Conservation (phyloP, 2,797 vertebrate species). For the Selene dorsalis region DNA sequence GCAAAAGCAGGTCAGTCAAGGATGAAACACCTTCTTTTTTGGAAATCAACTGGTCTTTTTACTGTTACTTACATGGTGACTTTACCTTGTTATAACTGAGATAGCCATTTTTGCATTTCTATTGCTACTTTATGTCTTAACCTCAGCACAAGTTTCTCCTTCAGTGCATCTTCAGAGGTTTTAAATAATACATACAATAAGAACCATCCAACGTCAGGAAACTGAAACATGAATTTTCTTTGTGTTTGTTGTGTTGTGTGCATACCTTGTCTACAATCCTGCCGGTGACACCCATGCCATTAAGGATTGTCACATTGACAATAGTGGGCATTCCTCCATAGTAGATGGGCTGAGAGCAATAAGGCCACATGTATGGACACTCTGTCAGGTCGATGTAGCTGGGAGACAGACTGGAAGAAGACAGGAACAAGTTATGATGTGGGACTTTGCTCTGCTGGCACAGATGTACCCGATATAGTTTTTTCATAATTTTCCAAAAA, state of each 20-base stretch:
- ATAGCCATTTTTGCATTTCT: too few species aligned
- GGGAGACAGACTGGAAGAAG: conserved; percentile 90
- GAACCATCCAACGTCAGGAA: neutral
- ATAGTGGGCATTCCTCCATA: conserved; percentile 99
- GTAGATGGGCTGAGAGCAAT: conserved; percentile 99
- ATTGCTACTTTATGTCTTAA: too few species aligned
- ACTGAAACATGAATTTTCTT: neutral
- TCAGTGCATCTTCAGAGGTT: too few species aligned
- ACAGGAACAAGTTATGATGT: neutral
- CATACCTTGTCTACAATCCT: conserved; percentile 95
- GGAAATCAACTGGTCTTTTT: neutral
- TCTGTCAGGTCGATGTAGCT: conserved; percentile 98
- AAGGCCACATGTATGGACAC: conserved; percentile 99
- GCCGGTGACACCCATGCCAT: conserved; percentile 98
- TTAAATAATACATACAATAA: neutral
- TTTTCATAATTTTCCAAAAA: too few species aligned
- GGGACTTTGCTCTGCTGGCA: too few species aligned
- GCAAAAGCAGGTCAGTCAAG: neutral
- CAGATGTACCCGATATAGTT: too few species aligned
- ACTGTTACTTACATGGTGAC: neutral
- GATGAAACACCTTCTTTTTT: neutral
- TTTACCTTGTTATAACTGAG: neutral
- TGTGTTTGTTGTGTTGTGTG: neutral
- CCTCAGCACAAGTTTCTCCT: too few species aligned
- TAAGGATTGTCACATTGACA: conserved; percentile 97